Base-by-base conservation (phyloP, 2,888 invertebrate genomes). In the Agriopis marginaria region DNA sequence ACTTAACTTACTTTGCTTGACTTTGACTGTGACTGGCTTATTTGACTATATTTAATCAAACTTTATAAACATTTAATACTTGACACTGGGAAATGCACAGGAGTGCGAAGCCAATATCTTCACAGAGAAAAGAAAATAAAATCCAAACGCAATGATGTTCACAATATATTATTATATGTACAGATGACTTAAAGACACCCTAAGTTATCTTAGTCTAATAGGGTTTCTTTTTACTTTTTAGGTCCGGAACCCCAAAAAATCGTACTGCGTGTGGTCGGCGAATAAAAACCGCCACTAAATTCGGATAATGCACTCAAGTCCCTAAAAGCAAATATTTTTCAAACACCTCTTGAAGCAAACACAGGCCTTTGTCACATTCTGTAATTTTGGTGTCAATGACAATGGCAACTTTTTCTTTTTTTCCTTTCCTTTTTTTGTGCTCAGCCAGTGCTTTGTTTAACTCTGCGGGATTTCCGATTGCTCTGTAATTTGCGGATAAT, bases 361-460 rank as follows among this genome's bases (percentile, higher is more conserved):
- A 89, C 67, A 56, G 89, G 87, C 88, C 86, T 89, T 91, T 89
- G 91, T 91, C 88, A 89, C 92, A 89, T 81, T 79, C 42, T 32
- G 88, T 89, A 90, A 92, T 91, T 91, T 92, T 74, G 87, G 89
- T 91, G 86, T 90, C 89, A 89, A 87, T 93, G 91, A 93, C 94
- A 93, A 93, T 77, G 61, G 68, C 71, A 53, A 66, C 65, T 58
- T 63, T 66, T 65, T 56, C 65, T 65, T 70, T 58, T 68, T 65
- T 63, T 42, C 45, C 40, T 58, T 40, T 17, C 49, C 47, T 68
- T 64, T 42, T 55, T 42, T 49, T 39, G 42, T 53, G 39, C 60
- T 53, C 70, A 72, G 83, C 77, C 77, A 70, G 58, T 66, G 77
- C 82, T 89, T 87, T 89, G 86, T 89, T 89, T 86, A 84, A 83